Percentiles rank a stretch among this genome's conserved stretches.
Evolutionary conservation across 2,113 vertebrate genomes (phyloP).

Genomic region (Oreocharis arfaki): DNA sequence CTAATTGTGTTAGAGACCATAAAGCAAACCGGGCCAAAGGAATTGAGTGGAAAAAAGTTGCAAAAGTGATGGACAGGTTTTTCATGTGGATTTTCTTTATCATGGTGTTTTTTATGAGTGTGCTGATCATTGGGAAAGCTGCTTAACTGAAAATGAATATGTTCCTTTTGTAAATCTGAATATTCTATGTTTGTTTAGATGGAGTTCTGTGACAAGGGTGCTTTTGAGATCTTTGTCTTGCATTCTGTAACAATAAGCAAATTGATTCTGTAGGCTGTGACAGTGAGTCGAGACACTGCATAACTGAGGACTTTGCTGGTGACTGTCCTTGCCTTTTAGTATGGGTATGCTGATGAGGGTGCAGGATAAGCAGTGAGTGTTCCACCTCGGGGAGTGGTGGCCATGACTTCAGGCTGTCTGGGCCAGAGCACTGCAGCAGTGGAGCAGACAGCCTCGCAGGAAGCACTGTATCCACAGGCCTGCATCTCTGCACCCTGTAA

Average conservation of each 20-base stretch:
- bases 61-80: slow-evolving; percentile 97
- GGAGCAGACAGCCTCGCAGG: neutral
- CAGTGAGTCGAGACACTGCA: neutral
- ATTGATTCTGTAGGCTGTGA: neutral
- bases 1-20: slow-evolving; percentile 90
- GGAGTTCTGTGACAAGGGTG: neutral
- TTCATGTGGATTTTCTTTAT: slow-evolving; percentile 99
- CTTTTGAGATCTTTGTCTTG: neutral
- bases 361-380: neutral
- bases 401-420: neutral
- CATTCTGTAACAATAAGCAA: neutral
- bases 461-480: neutral
- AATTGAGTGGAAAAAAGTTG: slow-evolving; percentile 95
- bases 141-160: slow-evolving; percentile 56
- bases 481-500: neutral
- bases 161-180: neutral
- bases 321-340: neutral
- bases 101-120: slow-evolving; percentile 97
- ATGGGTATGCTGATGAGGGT: neutral
- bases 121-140: slow-evolving; percentile 90
- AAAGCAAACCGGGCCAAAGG: slow-evolving; percentile 84
- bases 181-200: neutral
- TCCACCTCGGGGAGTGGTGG: neutral
- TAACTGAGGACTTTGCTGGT: neutral
- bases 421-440: neutral